phyloP scores from a whole-genome alignment of 2,113 vertebrate genomes.

The Sinocyclocheilus rhinocerous region DNA sequence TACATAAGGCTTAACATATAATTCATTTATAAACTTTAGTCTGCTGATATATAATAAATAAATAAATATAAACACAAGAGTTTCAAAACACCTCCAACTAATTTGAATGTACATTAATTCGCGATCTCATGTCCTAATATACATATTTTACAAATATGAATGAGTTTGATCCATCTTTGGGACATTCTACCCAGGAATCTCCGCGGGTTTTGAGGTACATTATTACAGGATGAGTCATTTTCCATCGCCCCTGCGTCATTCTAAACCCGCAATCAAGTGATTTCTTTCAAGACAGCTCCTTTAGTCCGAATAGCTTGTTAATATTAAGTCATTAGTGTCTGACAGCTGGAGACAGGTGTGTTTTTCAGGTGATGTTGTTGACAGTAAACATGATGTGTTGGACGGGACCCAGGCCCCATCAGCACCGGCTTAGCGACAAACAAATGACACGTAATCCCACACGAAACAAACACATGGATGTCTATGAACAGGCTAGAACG shows the following conservation, averaged over 20 bases:
- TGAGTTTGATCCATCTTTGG: not conserved
- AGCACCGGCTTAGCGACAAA: slow-evolving; percentile 30
- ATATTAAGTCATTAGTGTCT: not conserved
- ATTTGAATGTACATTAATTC: not conserved
- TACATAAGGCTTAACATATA: too few species aligned
- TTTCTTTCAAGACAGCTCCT: not conserved
- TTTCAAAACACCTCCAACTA: not conserved
- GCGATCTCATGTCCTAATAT: not conserved
- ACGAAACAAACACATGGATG: not conserved
- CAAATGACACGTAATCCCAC: slow-evolving; percentile 41
- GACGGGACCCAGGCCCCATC: slow-evolving; percentile 30
- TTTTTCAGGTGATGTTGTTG: not conserved
- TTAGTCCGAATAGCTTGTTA: not conserved
- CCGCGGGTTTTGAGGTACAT: not conserved
- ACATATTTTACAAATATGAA: not conserved
- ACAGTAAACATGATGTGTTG: not conserved
- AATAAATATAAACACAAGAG: too few species aligned
- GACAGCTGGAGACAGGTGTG: not conserved
- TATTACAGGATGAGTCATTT: slow-evolving; percentile 9
- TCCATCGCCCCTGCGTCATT: slow-evolving; percentile 33
- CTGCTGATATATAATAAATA: too few species aligned
- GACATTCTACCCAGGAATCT: too few species aligned
- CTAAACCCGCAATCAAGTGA: not conserved
- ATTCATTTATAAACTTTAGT: too few species aligned
- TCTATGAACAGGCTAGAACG: not conserved